Percentiles rank a stretch among this genome's conserved stretches.
Evolutionary conservation across 2,888 invertebrate species (phyloP).

Genomic region (Gasteruption jaculator): DNA sequence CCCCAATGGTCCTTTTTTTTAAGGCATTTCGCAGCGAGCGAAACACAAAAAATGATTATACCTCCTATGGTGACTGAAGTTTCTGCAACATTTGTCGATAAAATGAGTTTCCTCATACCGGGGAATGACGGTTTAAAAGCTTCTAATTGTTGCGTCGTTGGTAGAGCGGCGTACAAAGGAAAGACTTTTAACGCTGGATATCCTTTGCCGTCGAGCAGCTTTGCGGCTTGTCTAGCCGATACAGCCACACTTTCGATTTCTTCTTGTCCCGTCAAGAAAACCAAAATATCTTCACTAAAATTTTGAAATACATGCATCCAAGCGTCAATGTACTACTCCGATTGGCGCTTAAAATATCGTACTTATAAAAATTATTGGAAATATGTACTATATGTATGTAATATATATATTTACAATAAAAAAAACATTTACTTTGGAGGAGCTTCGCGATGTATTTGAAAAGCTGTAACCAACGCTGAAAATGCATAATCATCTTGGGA

Average conservation of each 20-base stretch:
- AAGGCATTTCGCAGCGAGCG: too few species aligned
- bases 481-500: conserved; percentile 80
- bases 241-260: conserved; percentile 86
- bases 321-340: background rate
- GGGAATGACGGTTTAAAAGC: conserved; percentile 74
- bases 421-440: conserved; percentile 67
- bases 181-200: conserved; percentile 68
- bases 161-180: conserved; percentile 88
- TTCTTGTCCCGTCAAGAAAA: conserved; percentile 94
- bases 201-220: conserved; percentile 60
- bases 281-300: conserved; percentile 82
- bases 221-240: conserved; percentile 69
- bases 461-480: conserved; percentile 78
- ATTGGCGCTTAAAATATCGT: background rate
- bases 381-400: background rate
- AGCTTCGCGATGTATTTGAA: conserved; percentile 80
- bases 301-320: too few species aligned
- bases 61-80: conserved; percentile 93
- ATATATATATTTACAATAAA: conserved; percentile 1
- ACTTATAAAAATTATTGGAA: background rate
- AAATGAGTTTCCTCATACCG: conserved; percentile 81
- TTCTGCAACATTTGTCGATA: conserved; percentile 97
- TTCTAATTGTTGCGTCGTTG: conserved; percentile 79
- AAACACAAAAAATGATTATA: too few species aligned
- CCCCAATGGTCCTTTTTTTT: too few species aligned